Conservation (phyloP, 1,140 invertebrate genomes). For the Eumeta japonica region DNA sequence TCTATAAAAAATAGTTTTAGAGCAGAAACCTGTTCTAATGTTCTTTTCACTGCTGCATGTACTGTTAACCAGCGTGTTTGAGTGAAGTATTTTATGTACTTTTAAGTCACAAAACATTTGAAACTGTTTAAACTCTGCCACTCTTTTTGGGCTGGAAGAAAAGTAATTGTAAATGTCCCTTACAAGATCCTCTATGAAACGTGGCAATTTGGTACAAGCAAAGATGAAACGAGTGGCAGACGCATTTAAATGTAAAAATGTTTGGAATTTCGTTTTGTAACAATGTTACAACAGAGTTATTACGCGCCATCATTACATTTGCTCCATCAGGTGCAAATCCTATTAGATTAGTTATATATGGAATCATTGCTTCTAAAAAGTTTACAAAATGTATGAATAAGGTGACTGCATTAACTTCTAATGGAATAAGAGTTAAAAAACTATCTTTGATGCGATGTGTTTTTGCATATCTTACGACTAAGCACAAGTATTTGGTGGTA, state of each 20-base stretch:
- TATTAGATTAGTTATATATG: constrained; percentile 34
- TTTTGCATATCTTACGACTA: constrained; percentile 20
- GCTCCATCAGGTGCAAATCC: constrained; percentile 39
- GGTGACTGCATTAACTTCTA: constrained; percentile 14
- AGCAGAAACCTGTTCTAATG: no score
- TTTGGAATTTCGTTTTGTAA: constrained; percentile 26
- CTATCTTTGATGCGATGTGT: constrained; percentile 18
- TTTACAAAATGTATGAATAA: constrained; percentile 18
- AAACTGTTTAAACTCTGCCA: constrained; percentile 18
- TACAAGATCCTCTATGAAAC: constrained; percentile 14
- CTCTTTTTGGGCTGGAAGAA: constrained; percentile 19
- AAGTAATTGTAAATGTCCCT: constrained; percentile 21
- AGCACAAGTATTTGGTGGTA: constrained; percentile 24
- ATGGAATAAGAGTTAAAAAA: constrained; percentile 22
- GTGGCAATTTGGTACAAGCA: constrained; percentile 22
- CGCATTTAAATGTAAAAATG: constrained; percentile 32
- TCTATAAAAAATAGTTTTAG: no score
- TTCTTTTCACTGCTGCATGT: no score
- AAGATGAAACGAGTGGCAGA: constrained; percentile 31
- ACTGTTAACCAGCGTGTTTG: constrained; percentile 21
- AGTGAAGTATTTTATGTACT: constrained; percentile 21
- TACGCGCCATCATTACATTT: no score
- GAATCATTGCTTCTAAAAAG: constrained; percentile 29
- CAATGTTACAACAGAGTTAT: constrained; percentile 14
- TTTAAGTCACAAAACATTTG: constrained; percentile 21